Evolutionary conservation across 2,113 vertebrate species (phyloP), one percentile per base, ranked within the genome.

Genomic region (Chaetura pelagica): DNA sequence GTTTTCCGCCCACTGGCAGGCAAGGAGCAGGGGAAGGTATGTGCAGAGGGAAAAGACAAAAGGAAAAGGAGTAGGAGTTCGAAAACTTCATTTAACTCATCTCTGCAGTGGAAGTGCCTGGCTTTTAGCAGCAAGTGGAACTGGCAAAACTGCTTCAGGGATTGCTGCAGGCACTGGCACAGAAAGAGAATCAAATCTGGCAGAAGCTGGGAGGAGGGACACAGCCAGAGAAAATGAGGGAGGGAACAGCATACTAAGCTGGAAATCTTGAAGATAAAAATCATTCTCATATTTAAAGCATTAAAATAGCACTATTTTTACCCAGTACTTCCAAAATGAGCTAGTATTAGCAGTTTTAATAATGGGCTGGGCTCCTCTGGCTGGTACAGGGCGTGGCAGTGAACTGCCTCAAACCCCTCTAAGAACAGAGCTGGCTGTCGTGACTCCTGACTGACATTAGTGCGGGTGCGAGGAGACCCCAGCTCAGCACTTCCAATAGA

Each of bases 51-150:
- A 82, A 17, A 89, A 92, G 46, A 80, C 63, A 76, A 79, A 83
- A 91, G 32, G 26, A 87, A 72, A 86, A 61, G 30, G 38, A 80
- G 34, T 17, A 63, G 40, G 34, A 91, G 63, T 10, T 48, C 52
- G 76, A 52, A 83, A 93, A 95, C 62, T 78, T 42, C 6, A 14
- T 77, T 87, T 82, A 58, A 77, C n/a, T 92, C 0, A 1, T 35
- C 71, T 86, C 32, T 59, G 72, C 90, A 63, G 79, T 87, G 86
- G 68, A 67, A 83, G 20, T 42, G 49, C 15, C 49, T 90, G 46
- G 40, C 61, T 95, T 94, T 95, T 86, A 92, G 91, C 58, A 94
- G 74, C 48, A 76, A 59, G 15, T 87, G 54, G 35, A 84, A 84
- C 34, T 64, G 86, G 64, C 55, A 89, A 93, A 87, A 94, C 71